Percentiles rank a stretch among this genome's conserved stretches.
Evolutionary conservation across 2,888 invertebrate genomes (phyloP).

Genomic region (Aelia acuminata): DNA sequence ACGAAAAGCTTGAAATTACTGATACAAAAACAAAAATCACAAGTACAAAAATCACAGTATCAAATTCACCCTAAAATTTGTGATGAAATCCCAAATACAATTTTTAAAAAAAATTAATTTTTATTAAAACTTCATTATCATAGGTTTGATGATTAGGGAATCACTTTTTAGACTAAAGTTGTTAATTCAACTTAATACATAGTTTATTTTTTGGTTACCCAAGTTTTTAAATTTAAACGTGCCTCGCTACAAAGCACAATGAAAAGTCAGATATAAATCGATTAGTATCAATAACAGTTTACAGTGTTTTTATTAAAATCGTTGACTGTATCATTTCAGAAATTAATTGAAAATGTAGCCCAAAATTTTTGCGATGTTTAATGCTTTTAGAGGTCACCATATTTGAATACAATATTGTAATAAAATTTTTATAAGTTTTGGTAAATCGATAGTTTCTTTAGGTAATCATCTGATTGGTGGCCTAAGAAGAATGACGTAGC

Average conservation of each 20-base stretch:
- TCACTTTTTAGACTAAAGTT: too few species aligned
- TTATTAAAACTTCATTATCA: too few species aligned
- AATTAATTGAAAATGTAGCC: not conserved
- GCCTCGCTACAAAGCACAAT: not conserved
- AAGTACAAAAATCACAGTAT: too few species aligned
- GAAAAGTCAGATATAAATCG: not conserved
- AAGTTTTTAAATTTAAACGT: not conserved
- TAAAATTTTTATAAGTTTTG: not conserved
- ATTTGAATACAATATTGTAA: not conserved
- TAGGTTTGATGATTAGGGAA: too few species aligned
- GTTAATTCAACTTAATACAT: too few species aligned
- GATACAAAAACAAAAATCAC: too few species aligned
- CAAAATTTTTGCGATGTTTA: not conserved
- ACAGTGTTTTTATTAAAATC: not conserved
- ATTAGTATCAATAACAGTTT: not conserved
- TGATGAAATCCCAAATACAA: too few species aligned
- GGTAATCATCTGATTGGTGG: constrained; percentile 42
- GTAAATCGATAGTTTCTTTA: constrained; percentile 26
- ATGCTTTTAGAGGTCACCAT: not conserved
- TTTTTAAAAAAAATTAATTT: too few species aligned
- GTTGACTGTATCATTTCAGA: not conserved
- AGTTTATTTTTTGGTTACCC: too few species aligned
- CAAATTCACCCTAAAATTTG: too few species aligned
- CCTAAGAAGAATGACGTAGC: constrained; percentile 48
- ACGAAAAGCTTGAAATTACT: too few species aligned